Conservation (phyloP, 2,888 invertebrate genomes). For the Mongoloraphidia duomilia region DNA sequence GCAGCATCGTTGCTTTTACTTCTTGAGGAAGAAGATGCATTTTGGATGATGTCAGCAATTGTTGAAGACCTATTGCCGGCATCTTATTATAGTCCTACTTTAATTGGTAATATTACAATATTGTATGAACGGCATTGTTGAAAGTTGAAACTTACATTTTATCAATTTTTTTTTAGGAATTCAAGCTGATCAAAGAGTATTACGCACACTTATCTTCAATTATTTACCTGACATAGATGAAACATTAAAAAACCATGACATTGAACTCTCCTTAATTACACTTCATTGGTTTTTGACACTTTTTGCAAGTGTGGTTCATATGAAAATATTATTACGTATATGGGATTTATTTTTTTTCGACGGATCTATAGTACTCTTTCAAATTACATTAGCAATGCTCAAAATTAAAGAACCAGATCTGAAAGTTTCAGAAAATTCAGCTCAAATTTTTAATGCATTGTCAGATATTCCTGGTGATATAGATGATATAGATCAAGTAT, state of each 20-base stretch:
- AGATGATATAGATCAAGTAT: slow-evolving; percentile 77
- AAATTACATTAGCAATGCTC: slow-evolving; percentile 86
- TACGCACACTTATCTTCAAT: slow-evolving; percentile 78
- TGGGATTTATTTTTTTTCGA: slow-evolving; percentile 98
- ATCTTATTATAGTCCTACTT: slow-evolving; percentile 89
- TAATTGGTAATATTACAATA: slow-evolving; percentile 43
- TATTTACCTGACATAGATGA: slow-evolving; percentile 82
- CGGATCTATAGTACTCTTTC: slow-evolving; percentile 88
- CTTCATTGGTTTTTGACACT: slow-evolving; percentile 96
- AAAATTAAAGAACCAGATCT: slow-evolving; percentile 76
- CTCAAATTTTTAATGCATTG: slow-evolving; percentile 93
- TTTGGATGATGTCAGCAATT: slow-evolving; percentile 98
- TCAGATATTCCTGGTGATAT: slow-evolving; percentile 92
- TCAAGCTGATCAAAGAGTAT: slow-evolving; percentile 92
- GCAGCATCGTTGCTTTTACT: slow-evolving; percentile 84
- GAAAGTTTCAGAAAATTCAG: slow-evolving; percentile 80
- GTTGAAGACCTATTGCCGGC: slow-evolving; percentile 97
- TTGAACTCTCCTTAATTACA: slow-evolving; percentile 88
- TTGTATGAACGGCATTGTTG: neutral
- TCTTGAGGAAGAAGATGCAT: slow-evolving; percentile 95
- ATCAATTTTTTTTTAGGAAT: slow-evolving; percentile 40
- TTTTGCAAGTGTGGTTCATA: slow-evolving; percentile 92
- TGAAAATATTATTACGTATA: slow-evolving; percentile 80
- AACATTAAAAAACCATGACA: slow-evolving; percentile 85
- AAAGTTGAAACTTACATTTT: neutral